Base-by-base conservation (phyloP, 2,113 vertebrate genomes). In the Columba janthina region DNA sequence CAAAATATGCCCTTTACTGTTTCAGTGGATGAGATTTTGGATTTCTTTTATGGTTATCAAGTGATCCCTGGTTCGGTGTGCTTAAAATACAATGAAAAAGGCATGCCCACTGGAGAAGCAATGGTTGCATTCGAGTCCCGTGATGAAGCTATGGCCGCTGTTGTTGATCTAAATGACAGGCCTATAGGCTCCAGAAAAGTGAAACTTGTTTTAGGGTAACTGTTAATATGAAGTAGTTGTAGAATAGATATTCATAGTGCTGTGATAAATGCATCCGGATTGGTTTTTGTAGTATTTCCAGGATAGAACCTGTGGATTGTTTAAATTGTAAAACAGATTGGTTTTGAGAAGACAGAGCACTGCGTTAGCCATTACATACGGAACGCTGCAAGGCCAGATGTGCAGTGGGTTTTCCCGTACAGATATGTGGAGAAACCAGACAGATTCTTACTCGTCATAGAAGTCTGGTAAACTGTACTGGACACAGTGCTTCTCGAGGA, bases 1-100 rank as follows among this genome's bases (percentile, higher is more conserved):
- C 99, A 99, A 91, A 99, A 99, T 96, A 99, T 99, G 99, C 99
- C 99, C 34, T 99, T 99, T 94, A 99, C 99, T 65, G 99, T 99
- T 75, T 99, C 99, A 5, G 99, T 99, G 80, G 99, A 99, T 96
- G 99, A 99, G 97, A 99, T 99, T 93, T 97, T 99, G 97, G 99
- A 99, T 99, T 99, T 99, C 96, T 99, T 99, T 97, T 99, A 99
- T 77, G 99, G 99, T 56, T 99, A 99, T 96, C 99, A 99, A 96
- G 99, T 99, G 89, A 98, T 99, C 86, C 99, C 98, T 75, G 99
- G 99, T 75, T 99, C 99, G 31, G 99, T 99, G 42, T 99, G 99
- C 96, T 98, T 99, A 95, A 99, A 99, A 93, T 99, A 99, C 94
- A 99, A 98, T 91, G 99, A 99, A n/a, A 99, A 99, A 97, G 99